Base-by-base conservation (phyloP, 2,797 vertebrate species). In the Forpus xanthops region DNA sequence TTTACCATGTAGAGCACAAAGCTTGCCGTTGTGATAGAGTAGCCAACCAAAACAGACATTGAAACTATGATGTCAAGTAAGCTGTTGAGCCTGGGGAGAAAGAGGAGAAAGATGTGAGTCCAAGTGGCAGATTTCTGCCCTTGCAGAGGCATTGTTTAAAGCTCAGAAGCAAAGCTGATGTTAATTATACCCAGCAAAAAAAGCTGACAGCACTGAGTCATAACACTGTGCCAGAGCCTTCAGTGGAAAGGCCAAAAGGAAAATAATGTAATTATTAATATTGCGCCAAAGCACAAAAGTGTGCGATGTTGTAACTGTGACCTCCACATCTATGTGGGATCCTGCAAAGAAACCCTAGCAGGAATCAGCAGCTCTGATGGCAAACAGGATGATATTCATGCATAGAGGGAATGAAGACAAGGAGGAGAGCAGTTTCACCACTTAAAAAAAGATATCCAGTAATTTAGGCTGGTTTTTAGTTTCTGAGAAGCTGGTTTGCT, bases 1-100 rank as follows among this genome's bases (percentile, higher is more conserved):
- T 93, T 98, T 39, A 99, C 99, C 73, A 99, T 98, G 11, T 99
- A 99, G 95, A 98, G 98, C 96, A 98, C 99, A 68, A 99, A 99
- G 94, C 99, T 99, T 91, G 99, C 98, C 0, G 98, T 99, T 35
- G 98, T 99, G 98, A 99, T 99, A 42, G 99, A 99, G 96, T 98
- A 99, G 37, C 99, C 99, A 44, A 98, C 98, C 97, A 99, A 96
- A 94, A 99, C 97, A 70, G 98, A 99, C 94, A 99, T 96, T 0
- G 98, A 98, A 94, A 99, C 98, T 28, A 99, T 97, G 94, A 99
- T 98, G 95, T 99, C 98, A 7, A 99, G 98, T 96, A 99, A 96
- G 95, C 98, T 98, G 87, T 98, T 98, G 83, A 99, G 93, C 91
- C 99, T 99, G 93, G 71, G 82, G 92, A 78, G 64, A 85, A 45